These are phyloP conservation scores for Cromileptes altivelis DNA, from an alignment of 2,113 vertebrate species.

Conservation along the genomic window DNA sequence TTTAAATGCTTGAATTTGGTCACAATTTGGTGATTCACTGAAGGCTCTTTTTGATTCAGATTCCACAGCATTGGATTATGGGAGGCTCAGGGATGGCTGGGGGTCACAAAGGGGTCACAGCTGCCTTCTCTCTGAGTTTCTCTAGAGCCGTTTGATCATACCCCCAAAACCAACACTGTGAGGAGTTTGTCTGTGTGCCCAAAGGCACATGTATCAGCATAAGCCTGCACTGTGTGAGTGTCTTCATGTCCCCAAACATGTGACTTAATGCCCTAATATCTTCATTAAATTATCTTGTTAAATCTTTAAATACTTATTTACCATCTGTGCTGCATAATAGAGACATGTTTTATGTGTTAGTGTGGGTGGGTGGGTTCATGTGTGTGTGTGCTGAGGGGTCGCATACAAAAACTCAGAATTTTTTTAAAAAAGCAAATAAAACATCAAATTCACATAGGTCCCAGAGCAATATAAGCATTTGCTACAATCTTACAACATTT, in stretches of 20 bases:
- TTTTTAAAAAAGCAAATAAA: conserved; percentile 41
- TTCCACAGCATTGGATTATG: conserved; percentile 57
- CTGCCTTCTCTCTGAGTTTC: conserved; percentile 64
- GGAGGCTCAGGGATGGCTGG: conserved; percentile 52
- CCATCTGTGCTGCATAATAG: background rate
- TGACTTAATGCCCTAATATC: conserved; percentile 9
- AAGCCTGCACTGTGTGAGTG: conserved; percentile 16
- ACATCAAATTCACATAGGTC: conserved; percentile 64
- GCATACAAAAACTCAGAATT: conserved; percentile 33
- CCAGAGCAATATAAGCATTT: conserved; percentile 65
- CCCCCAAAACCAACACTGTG: conserved; percentile 64
- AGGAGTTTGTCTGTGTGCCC: conserved; percentile 4
- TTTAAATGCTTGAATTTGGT: conserved; percentile 36
- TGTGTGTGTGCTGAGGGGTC: conserved; percentile 18
- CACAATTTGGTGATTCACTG: conserved; percentile 23
- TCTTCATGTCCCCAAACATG: conserved; percentile 16
- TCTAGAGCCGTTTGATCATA: conserved; percentile 64
- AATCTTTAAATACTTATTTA: conserved; percentile 11
- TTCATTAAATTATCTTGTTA: background rate
- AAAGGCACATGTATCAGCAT: conserved; percentile 25
- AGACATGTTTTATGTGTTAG: background rate
- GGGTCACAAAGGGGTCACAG: conserved; percentile 72
- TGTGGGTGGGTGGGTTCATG: background rate
- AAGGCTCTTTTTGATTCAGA: conserved; percentile 36
- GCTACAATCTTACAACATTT: conserved; percentile 65